Base-by-base conservation (phyloP, 2,888 invertebrate species). In the Atethmia centrago region DNA sequence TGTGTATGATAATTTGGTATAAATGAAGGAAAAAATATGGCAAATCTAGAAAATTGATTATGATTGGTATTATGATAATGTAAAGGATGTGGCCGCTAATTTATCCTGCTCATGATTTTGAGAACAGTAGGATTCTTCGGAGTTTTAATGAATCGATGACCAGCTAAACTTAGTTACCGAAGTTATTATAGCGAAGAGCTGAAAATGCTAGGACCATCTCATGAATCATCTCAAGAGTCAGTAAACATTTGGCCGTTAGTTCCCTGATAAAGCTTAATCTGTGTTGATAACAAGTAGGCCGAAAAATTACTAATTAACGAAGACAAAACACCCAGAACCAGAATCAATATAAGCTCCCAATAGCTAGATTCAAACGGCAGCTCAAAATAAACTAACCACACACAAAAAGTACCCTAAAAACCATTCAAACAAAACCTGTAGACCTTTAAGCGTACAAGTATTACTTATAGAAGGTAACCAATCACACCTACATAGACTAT, bases 401-500 rank as follows among this genome's bases (percentile, higher is more conserved):
- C 28, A 12, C 0, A 0, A 2, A 25, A 58, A 10, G 0, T 31
- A 19, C 16, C 14, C 8, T 2, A 51, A 40, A 31, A 56, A 65
- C 76, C 59, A 84, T 10, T 9, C 0, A 12, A 68, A 51, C 19
- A 59, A 71, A 77, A 71, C 28, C 76, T 49, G 31, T 21, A 64
- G 14, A 14, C 53, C 56, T 67, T 81, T 79, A 65, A 81, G 62
- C 74, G 42, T 75, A 67, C 65, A 64, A 55, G 40, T 40, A 61
- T 55, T 62, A 59, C 71, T 56, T 67, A 71, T 62, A 71, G 63
- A 64, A 61, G 36, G 65, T 49, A 45, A 40, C 70, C 59, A 79
- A 79, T 86, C 81, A 87, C 87, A 76, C 88, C 87, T 85, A 87
- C 87, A 72, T 69, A 40, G 25, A 68, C 72, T 76, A 75, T 88